phyloP scores from a whole-genome alignment of 1,140 invertebrate genomes.

The Protaetia brevitarsis region DNA sequence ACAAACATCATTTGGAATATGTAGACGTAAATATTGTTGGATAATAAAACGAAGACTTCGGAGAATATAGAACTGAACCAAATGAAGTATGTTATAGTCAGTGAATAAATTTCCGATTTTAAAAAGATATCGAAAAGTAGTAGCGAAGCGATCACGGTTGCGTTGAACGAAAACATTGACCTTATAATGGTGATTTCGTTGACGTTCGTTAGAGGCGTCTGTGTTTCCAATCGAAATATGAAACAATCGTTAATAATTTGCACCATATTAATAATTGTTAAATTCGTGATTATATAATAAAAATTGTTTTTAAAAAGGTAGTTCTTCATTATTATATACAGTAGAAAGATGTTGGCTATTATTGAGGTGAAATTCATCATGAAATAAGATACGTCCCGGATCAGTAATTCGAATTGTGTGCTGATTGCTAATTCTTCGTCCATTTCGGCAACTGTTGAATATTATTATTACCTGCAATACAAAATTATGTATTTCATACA shows the following conservation, averaged over 20 bases:
- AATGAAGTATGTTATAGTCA: neutral
- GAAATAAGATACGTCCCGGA: no score
- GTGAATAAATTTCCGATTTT: neutral
- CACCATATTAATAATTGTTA: neutral
- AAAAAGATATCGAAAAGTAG: neutral
- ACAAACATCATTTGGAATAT: neutral
- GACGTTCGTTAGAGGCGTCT: no score
- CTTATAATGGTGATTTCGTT: neutral
- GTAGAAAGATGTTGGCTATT: neutral
- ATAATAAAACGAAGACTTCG: neutral
- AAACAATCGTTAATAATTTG: neutral
- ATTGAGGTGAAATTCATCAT: neutral
- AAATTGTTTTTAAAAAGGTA: neutral
- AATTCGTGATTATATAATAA: neutral
- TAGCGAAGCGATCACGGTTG: neutral
- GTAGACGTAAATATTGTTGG: neutral
- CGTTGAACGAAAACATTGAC: neutral
- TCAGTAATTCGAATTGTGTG: no score
- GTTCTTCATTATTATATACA: neutral
- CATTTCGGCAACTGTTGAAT: no score
- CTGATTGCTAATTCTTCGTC: no score
- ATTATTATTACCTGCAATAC: no score
- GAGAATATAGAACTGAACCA: neutral
- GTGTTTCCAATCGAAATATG: neutral
- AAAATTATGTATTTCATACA: no score